Evolutionary conservation across 1,140 invertebrate species (phyloP).

Genomic region (Hirudo medicinalis): DNA sequence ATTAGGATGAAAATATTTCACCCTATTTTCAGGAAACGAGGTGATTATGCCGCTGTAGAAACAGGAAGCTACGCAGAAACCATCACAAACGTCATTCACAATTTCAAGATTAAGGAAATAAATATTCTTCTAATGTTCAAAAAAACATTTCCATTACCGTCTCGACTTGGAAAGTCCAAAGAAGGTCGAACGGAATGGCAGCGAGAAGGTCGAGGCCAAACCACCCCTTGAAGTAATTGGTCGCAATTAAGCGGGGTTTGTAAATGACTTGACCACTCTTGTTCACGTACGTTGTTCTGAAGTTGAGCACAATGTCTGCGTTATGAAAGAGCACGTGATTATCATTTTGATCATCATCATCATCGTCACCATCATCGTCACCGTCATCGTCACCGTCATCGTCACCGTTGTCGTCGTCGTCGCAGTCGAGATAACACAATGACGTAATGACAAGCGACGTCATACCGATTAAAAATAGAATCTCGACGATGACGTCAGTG

Average conservation of each 20-base stretch:
- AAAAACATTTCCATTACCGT: conserved; percentile 30
- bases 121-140: neutral
- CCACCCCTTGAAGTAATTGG: conserved; percentile 97
- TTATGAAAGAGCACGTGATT: neutral
- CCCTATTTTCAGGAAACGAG: too few relatives aligned
- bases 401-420: neutral
- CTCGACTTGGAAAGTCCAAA: conserved; percentile 36
- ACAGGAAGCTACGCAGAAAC: too few relatives aligned
- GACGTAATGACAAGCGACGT: neutral
- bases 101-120: too few relatives aligned
- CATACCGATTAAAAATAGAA: conserved; percentile 84
- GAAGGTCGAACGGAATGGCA: conserved; percentile 81
- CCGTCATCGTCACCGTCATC: neutral
- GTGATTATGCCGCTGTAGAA: too few relatives aligned
- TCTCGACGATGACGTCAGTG: conserved; percentile 83
- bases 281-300: conserved; percentile 39
- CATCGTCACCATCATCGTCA: conserved; percentile 8
- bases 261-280: conserved; percentile 40
- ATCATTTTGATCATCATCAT: neutral
- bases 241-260: conserved; percentile 45
- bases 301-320: conserved; percentile 40
- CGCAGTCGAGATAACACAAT: neutral
- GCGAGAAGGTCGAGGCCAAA: conserved; percentile 94
- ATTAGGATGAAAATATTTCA: too few relatives aligned
- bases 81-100: too few relatives aligned